A percentile compares a stretch with the other conserved stretches of the same genome.
phyloP scores from a whole-genome alignment of 2,888 invertebrate genomes.

The Cordilura impudica region DNA sequence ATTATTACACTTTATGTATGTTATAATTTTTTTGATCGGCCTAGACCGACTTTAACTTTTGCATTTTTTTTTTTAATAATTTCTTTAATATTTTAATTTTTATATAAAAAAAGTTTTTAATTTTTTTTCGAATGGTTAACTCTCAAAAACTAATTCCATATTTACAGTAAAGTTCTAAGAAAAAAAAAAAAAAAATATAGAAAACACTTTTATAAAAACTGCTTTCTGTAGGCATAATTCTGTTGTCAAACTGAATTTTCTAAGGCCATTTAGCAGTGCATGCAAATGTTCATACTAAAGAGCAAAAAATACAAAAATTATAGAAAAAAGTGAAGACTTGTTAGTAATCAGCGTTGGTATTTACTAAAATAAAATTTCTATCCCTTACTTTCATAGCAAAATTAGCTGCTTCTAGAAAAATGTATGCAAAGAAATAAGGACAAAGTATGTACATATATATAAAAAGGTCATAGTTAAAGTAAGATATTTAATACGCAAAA shows the following conservation, averaged over 20 bases:
- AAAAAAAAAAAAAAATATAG: background rate
- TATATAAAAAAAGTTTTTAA: too few relatives aligned
- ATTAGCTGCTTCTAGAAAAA: background rate
- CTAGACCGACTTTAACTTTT: too few relatives aligned
- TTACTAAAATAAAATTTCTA: constrained; percentile 49
- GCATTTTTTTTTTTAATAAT: too few relatives aligned
- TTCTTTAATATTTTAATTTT: too few relatives aligned
- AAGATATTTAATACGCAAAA: too few relatives aligned
- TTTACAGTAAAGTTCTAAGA: background rate
- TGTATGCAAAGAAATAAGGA: constrained; percentile 24
- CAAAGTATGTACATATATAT: background rate
- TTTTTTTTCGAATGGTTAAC: too few relatives aligned
- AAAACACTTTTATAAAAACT: too few relatives aligned
- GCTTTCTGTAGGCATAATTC: constrained; percentile 28
- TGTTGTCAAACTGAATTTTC: constrained; percentile 48
- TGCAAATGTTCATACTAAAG: constrained; percentile 41
- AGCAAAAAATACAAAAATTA: constrained; percentile 2
- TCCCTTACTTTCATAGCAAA: background rate
- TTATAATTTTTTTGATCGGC: too few relatives aligned
- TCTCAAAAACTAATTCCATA: too few relatives aligned
- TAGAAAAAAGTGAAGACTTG: constrained; percentile 34
- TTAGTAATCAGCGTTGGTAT: constrained; percentile 56
- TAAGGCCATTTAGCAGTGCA: constrained; percentile 38
- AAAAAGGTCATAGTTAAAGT: background rate
- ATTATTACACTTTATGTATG: too few relatives aligned